Base-by-base conservation (phyloP, 2,888 invertebrate genomes). In the Platerodrilus igneus region DNA sequence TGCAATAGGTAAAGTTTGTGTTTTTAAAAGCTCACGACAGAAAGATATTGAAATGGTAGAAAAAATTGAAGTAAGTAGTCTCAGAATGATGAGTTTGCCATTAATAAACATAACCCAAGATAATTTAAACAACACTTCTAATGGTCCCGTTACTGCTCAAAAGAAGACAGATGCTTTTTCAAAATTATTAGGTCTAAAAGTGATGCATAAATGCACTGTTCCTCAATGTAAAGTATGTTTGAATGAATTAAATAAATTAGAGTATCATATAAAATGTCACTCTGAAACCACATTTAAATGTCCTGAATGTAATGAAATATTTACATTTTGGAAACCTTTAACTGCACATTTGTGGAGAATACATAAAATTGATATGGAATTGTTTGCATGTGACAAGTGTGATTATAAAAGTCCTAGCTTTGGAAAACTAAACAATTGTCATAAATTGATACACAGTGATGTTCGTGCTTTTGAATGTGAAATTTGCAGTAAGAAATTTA, bases 321-420 rank as follows among this genome's bases (percentile, higher is more conserved):
- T 73, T 55, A 53, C 62, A 1, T 73, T 74, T 5, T 85, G 86
- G 74, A 79, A 81, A 51, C 72, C 76, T 0, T 60, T 88, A n/a
- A 81, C 84, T 43, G 78, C 81, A 2, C 91, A 91, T 60, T 68
- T 90, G 28, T 91, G 90, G 90, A 76, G 82, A 31, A 58, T 69
- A 0, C 90, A 91, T 61, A 72, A 75, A 28, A 74, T 88, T 6
- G 88, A 90, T 58, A 77, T 88, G 73, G 91, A 89, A 57, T 64
- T 91, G 26, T 83, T 81, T 31, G 76, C 80, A 2, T 91, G 90
- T 65, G 77, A 81, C 52, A 69, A 80, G 45, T 89, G 89, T 58
- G 76, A 76, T 17, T 86, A 81, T 57, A 85, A 84, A 64, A 83
- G 83, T 0, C 78, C 73, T 45, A 82, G 81, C 55, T 73, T 77